Evolutionary conservation across 2,797 vertebrate genomes (phyloP), one percentile per base, ranked within the genome.

Genomic region (Gymnothorax reevesii): DNA sequence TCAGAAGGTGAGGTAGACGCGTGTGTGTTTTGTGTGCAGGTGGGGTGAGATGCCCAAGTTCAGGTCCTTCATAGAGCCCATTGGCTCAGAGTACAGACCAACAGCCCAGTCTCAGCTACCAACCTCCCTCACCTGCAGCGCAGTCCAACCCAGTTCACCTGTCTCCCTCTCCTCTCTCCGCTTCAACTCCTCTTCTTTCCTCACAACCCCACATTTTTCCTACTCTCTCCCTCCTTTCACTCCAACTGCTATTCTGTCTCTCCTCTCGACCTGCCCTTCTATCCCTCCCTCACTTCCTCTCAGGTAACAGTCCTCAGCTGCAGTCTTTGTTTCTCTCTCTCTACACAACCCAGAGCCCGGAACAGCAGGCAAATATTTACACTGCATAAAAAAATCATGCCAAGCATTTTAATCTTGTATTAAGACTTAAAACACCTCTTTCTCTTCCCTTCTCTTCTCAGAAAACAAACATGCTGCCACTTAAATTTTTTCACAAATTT

Each of bases 321-420:
- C 89, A 87, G 89, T 87, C 93, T 95, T 95, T 95, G 94, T 95
- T 93, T 93, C 89, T 86, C 66, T 10, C 89, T 10, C 89, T 86
- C 87, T 91, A 92, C 88, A 89, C 89, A 87, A 90, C 85, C 92
- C 91, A 89, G 85, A 88, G 93, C 91, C 90, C 90, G 83, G 93
- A 91, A 95, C 92, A 88, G 91, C 89, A 93, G 90, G 92, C 92
- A 95, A 96, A 96, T 95, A 96, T 96, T 96, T 95, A 93, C 33
- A 42, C 33, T 42, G 33, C 33, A 42, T 42, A 42, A 42, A 42
- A 42, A 42, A 42, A 42, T 42, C 33, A 42, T 42, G 33, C 33
- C 33, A 42, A 42, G 33, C 33, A 42, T 42, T 42, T 42, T 42
- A 42, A 42, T 42, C 33, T 42, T 42, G 33, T 42, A 42, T 42